Base-by-base conservation (phyloP, 2,888 invertebrate genomes). In the Anthrax anthrax region DNA sequence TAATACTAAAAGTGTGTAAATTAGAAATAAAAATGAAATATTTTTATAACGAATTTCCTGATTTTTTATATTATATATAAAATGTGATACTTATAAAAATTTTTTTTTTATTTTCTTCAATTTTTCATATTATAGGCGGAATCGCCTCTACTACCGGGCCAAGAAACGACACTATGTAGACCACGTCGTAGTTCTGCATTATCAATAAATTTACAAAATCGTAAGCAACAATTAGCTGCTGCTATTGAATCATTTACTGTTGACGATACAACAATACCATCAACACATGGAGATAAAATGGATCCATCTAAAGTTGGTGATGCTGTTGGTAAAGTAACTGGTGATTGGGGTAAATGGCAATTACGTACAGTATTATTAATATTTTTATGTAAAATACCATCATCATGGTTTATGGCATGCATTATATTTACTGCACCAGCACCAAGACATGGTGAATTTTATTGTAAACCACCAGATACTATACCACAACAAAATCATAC, bases 321-420 rank as follows among this genome's bases (percentile, higher is more conserved):
- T 55, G 67, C 67, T n/a, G 67, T 69, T n/a, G 65, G 65, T 16
- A 61, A 60, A 23, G 60, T 69, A 18, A 66, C 68, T 18, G 70
- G 70, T 42, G 60, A 67, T 47, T 68, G 67, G 64, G 71, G 71
- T 19, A 62, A 59, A 52, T 71, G 71, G 71, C 71, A 71, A 50
- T 49, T 69, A 37, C 61, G 70, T 40, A 64, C 69, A 0, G 67
- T 70, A 2, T 54, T 69, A 4, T 53, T 70, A 13, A 67, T 71
- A 19, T 70, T 65, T 47, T 56, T 71, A 4, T 68, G 68, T 49
- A 72, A 72, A 54, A 64, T 69, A 34, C 71, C 71, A 2, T 66
- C 70, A 0, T 69, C 70, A 1, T 72, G 71, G 71, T 71, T 71
- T 50, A 72, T 72, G 72, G 70, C 71, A 3, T 69, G 70, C 50